A percentile compares a stretch with the other conserved stretches of the same genome.
Evolutionary conservation across 2,797 vertebrate genomes (phyloP).

Genomic region (Sciurus vulgaris): DNA sequence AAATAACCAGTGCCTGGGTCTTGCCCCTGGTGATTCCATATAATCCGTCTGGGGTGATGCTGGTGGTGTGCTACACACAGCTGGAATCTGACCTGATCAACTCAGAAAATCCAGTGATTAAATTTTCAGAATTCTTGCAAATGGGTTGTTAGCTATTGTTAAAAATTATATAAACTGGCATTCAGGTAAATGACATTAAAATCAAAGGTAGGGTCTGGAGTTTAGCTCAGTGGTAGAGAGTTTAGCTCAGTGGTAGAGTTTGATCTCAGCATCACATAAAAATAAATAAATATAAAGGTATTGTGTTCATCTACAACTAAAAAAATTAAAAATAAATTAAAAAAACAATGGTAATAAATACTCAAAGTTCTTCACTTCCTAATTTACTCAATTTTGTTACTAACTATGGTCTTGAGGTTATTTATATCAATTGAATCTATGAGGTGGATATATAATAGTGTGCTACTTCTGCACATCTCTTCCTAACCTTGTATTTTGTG

Average conservation of each 20-base stretch:
- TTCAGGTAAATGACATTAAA: constrained; percentile 15
- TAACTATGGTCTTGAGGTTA: neutral
- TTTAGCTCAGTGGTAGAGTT: too few species aligned
- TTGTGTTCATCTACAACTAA: too few species aligned
- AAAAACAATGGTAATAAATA: neutral
- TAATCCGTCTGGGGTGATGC: fast-evolving
- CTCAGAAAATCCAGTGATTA: neutral
- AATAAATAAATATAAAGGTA: too few species aligned
- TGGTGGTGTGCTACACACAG: fast-evolving
- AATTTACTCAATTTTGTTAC: neutral
- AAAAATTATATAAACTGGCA: constrained; percentile 37
- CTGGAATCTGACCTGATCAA: neutral
- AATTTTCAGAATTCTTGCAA: constrained; percentile 24
- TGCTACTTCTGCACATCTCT: fast-evolving
- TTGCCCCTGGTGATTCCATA: neutral
- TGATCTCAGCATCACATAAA: too few species aligned
- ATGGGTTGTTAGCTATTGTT: neutral
- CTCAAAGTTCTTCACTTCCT: neutral
- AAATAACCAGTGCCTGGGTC: neutral
- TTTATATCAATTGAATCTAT: neutral
- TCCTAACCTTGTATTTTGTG: neutral
- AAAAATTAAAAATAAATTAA: too few species aligned
- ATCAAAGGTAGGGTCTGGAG: neutral
- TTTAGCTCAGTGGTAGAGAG: too few species aligned
- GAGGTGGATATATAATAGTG: neutral